Conservation (phyloP, 64 coral and sea anemone genomes). For the Dendrophyllia cribrosa region DNA sequence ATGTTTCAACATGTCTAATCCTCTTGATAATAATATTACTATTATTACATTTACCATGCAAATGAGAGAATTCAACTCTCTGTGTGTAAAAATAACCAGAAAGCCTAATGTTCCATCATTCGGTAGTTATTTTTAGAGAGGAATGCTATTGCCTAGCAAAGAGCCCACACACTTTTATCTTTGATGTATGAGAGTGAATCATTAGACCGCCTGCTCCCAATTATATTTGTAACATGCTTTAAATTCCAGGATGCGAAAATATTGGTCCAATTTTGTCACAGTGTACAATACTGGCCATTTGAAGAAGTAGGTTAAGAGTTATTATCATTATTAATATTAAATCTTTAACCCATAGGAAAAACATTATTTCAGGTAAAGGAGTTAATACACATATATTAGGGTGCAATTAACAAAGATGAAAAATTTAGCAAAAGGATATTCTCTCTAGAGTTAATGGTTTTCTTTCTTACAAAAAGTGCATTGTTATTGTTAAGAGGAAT, state of each 20-base stretch:
- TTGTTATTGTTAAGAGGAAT: no score
- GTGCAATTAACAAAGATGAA: no score
- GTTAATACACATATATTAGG: neutral
- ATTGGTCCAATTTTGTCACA: neutral
- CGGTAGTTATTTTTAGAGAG: neutral
- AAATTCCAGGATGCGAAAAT: neutral
- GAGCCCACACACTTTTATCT: neutral
- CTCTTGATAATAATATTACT: neutral
- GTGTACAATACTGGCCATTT: neutral
- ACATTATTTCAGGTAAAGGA: neutral
- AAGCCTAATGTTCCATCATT: neutral
- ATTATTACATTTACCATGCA: constrained; percentile 1
- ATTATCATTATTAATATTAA: neutral
- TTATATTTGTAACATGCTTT: constrained; percentile 10
- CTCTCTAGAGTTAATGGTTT: no score
- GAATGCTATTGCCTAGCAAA: neutral
- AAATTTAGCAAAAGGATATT: no score
- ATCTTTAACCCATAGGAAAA: neutral
- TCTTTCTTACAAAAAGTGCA: no score
- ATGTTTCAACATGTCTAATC: constrained; percentile 48
- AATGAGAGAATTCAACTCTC: neutral
- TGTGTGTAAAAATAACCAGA: neutral
- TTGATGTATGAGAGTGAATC: neutral
- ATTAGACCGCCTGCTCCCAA: neutral
- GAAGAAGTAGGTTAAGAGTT: neutral